phyloP scores from a whole-genome alignment of 2,113 vertebrate species.

The Spizaetus ornatus region DNA sequence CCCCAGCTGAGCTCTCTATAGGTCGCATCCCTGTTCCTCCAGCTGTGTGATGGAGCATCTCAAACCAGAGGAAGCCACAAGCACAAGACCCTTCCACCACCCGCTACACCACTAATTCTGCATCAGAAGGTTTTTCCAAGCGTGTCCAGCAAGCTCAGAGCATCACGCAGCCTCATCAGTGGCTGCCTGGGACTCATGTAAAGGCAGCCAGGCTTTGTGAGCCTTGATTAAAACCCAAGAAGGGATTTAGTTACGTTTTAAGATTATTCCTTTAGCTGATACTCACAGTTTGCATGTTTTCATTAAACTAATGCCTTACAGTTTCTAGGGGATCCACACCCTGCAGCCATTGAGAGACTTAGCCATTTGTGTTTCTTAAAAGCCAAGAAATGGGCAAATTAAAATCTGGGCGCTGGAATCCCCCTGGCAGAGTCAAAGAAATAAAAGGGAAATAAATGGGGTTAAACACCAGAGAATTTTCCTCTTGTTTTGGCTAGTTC shows the following conservation, averaged over 20 bases:
- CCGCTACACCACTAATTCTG: not conserved
- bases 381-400: not conserved
- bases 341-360: not conserved
- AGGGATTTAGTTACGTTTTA: not conserved
- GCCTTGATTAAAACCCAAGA: not conserved
- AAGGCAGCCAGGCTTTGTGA: not conserved
- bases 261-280: not conserved
- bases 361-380: not conserved
- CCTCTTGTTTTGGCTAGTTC: not conserved
- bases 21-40: not conserved
- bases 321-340: not conserved
- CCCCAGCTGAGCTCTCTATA: not conserved
- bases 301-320: not conserved
- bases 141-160: not conserved
- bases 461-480: not conserved
- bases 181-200: not conserved
- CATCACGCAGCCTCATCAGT: accelerated
- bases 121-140: not conserved
- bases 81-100: not conserved
- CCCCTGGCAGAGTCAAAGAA: not conserved
- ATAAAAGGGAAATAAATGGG: not conserved
- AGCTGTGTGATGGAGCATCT: not conserved
- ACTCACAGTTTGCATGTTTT: not conserved
- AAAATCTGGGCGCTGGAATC: not conserved
- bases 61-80: not conserved